Conservation (phyloP, 2,888 invertebrate genomes). For the Caenorhabditis afra region DNA sequence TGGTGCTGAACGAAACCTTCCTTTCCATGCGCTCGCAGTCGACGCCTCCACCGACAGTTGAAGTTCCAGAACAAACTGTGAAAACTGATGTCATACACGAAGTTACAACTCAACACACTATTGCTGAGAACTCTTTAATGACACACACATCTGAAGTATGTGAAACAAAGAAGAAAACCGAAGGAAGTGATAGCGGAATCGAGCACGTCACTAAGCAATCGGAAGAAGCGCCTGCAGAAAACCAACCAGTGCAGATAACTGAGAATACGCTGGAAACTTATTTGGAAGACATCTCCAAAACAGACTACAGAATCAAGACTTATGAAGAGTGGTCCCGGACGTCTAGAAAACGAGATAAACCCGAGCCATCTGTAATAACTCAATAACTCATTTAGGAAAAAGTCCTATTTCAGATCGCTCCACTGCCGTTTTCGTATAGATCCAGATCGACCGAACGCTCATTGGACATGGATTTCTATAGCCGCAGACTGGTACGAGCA, state of each 20-base stretch:
- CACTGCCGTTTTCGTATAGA: slow-evolving; percentile 21
- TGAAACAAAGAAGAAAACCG: neutral
- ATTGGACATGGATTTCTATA: too few species aligned
- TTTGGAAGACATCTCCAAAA: slow-evolving; percentile 25
- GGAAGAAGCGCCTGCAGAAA: neutral
- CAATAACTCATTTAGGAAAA: neutral
- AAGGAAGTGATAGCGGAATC: neutral
- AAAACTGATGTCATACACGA: slow-evolving; percentile 3
- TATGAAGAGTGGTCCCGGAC: slow-evolving; percentile 61
- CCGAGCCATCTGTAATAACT: slow-evolving; percentile 26
- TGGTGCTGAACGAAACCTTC: neutral
- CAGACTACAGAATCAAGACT: slow-evolving; percentile 45
- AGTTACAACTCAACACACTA: slow-evolving; percentile 18
- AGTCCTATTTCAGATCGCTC: slow-evolving; percentile 12
- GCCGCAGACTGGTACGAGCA: neutral
- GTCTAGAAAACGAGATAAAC: slow-evolving; percentile 28
- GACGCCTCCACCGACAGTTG: slow-evolving; percentile 30
- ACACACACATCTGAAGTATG: neutral
- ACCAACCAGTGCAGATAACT: neutral
- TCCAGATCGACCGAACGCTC: neutral
- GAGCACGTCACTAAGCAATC: slow-evolving; percentile 15
- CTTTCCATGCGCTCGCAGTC: slow-evolving; percentile 17
- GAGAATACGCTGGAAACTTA: neutral
- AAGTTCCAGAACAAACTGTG: slow-evolving; percentile 17
- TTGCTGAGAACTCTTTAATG: slow-evolving; percentile 11